phyloP scores from a whole-genome alignment of 2,888 invertebrate species.

The Nebria brevicollis region DNA sequence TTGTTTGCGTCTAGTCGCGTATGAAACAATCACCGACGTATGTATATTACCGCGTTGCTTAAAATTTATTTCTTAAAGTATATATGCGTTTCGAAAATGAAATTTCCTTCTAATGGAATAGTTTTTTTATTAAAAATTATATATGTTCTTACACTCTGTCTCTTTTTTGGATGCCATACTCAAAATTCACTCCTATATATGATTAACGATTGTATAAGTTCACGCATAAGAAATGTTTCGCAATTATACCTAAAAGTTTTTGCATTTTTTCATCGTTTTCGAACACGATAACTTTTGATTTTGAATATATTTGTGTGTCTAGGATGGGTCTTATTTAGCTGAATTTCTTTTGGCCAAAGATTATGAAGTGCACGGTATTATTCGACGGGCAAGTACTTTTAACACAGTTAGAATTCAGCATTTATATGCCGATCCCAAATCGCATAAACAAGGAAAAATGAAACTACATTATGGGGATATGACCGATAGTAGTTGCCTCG shows the following conservation, averaged over 20 bases:
- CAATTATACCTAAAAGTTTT: too few species aligned
- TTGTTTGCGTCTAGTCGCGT: conserved; percentile 22
- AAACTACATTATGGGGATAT: conserved; percentile 98
- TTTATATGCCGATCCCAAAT: conserved; percentile 88
- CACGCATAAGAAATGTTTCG: too few species aligned
- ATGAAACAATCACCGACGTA: conserved; percentile 22
- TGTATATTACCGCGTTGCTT: conserved; percentile 21
- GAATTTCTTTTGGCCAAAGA: conserved; percentile 93
- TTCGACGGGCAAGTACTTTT: conserved; percentile 93
- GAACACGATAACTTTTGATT: too few species aligned
- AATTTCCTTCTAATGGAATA: too few species aligned
- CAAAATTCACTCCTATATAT: too few species aligned
- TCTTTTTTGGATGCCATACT: too few species aligned
- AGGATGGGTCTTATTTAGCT: conserved; percentile 98
- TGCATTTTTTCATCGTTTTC: too few species aligned
- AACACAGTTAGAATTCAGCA: conserved; percentile 97
- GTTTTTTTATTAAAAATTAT: too few species aligned
- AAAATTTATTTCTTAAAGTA: neutral
- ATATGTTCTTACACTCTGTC: too few species aligned
- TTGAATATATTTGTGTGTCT: conserved; percentile 16
- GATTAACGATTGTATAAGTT: too few species aligned
- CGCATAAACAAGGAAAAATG: conserved; percentile 89
- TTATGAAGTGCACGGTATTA: conserved; percentile 95
- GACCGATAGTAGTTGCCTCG: conserved; percentile 96
- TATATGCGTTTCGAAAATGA: too few species aligned